Evolutionary conservation across 2,113 vertebrate species (phyloP), one percentile per base, ranked within the genome.

Genomic region (Chelonoidis abingdonii): DNA sequence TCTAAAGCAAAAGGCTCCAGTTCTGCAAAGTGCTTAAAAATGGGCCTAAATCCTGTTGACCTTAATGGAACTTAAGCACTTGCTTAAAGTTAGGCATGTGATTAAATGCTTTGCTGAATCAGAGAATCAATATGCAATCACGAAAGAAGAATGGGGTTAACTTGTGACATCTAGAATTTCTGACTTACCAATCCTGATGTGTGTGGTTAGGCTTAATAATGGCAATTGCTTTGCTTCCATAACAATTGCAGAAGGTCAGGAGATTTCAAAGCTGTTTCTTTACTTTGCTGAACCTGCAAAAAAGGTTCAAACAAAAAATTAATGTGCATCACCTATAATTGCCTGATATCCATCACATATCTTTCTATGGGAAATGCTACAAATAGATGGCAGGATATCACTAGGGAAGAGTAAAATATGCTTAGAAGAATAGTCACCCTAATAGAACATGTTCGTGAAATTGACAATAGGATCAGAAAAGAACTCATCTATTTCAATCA

Each of bases 381-480:
- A 76, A 62, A 72, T 44, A 88, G 85, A 93, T 87, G 87, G 89
- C 54, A 90, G 80, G 2, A 0, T 86, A 93, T 93, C 35, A 1
- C 83, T 62, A 93, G 41, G 80, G 80, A 93, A 44, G 38, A 93
- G 50, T 89, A 88, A 57, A 78, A 65, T 69, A 24, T 53, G 86
- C 41, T 93, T 72, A 21, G 76, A 93, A 87, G 94, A 93, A 95
- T 93, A 95, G 91, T 95, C 87, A 88, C 49, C 85, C 83, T 78
- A 7, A 2, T 87, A 92, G 90, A 89, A 92, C 90, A 80, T 86
- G 81, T 53, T 94, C 50, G 56, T 88, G 76, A 27, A 84, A 84
- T 79, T 92, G 92, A 78, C 57, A 95, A 95, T 81, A 93, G 80
- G 93, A 78, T 82, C 52, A 89, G 89, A 92, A 87, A 95, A 87